Conservation (phyloP, 2,113 vertebrate species). For the Melanerpes formicivorus region DNA sequence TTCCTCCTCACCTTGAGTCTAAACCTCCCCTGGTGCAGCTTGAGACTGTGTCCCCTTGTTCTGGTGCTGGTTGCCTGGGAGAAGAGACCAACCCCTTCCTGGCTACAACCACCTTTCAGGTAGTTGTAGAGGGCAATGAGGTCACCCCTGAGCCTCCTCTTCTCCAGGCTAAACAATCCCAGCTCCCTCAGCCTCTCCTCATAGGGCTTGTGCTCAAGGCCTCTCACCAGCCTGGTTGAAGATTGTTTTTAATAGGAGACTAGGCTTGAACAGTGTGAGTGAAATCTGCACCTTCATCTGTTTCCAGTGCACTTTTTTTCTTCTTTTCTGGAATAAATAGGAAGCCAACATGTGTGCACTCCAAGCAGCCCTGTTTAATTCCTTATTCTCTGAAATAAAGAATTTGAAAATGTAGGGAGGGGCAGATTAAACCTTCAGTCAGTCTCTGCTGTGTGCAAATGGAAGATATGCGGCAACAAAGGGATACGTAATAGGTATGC, state of each 20-base stretch:
- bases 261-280: not conserved
- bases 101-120: too few species aligned
- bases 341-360: not conserved
- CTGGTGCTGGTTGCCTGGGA: too few species aligned
- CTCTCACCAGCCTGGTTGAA: not conserved
- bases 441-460: not conserved
- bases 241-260: not conserved
- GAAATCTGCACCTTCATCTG: conserved; percentile 6
- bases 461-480: not conserved
- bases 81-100: too few species aligned
- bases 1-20: too few species aligned
- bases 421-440: not conserved
- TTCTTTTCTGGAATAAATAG: not conserved
- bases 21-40: too few species aligned
- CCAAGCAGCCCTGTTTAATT: not conserved
- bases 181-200: too few species aligned
- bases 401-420: not conserved
- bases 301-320: not conserved
- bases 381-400: not conserved
- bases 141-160: too few species aligned
- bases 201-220: too few species aligned
- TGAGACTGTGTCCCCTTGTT: too few species aligned
- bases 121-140: too few species aligned
- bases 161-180: too few species aligned
- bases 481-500: not conserved